These are phyloP conservation scores for Nymphalis polychloros DNA, from an alignment of 2,888 invertebrate species.

Conservation along the genomic window DNA sequence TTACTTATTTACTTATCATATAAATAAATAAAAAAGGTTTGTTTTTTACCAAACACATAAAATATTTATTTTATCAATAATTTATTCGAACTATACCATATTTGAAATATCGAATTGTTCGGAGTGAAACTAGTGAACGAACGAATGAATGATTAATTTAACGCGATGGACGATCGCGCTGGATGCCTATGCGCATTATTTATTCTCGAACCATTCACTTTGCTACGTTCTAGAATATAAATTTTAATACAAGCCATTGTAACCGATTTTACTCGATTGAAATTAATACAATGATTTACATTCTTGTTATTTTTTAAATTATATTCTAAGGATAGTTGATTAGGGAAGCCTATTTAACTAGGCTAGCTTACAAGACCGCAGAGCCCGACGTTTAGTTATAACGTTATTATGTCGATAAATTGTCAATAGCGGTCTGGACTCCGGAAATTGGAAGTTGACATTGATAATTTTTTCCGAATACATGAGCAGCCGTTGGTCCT, in stretches of 20 bases:
- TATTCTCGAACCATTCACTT: constrained; percentile 24
- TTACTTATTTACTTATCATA: background rate
- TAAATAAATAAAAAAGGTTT: background rate
- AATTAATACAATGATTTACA: no score
- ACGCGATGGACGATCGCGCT: constrained; percentile 38
- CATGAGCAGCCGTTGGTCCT: no score
- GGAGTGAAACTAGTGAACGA: constrained; percentile 10
- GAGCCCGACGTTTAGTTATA: no score
- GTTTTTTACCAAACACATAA: no score
- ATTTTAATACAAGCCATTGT: constrained; percentile 13
- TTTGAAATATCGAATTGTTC: constrained; percentile 7
- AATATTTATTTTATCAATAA: background rate
- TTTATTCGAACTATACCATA: background rate
- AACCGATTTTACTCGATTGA: background rate
- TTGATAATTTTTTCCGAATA: no score
- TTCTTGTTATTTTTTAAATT: no score
- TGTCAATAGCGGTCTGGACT: no score
- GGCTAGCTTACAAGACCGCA: no score
- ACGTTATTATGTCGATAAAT: no score
- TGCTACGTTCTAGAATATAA: constrained; percentile 7
- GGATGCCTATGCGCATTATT: constrained; percentile 39
- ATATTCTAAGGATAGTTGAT: no score
- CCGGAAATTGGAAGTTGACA: no score
- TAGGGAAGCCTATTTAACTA: no score
- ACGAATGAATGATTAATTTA: constrained; percentile 44